phyloP scores from a whole-genome alignment of 2,888 invertebrate genomes.

The Falcaria lacertinaria region DNA sequence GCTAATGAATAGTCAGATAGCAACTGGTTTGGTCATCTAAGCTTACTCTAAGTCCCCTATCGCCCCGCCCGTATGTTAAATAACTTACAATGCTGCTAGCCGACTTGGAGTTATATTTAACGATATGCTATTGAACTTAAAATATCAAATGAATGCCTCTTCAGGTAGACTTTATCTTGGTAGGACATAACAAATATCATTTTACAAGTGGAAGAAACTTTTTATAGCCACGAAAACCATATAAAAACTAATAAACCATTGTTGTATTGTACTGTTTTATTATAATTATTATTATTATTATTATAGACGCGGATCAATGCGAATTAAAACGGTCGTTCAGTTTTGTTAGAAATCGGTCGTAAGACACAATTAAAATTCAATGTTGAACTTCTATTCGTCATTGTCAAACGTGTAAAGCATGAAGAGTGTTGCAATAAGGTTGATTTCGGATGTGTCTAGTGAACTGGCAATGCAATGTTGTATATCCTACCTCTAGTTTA shows the following conservation, averaged over 20 bases:
- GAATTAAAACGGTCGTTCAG: not conserved
- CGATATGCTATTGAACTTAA: too few species aligned
- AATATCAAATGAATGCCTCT: too few species aligned
- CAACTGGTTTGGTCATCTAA: constrained; percentile 12
- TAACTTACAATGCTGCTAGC: constrained; percentile 5
- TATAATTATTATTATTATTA: not conserved
- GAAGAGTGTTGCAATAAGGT: constrained; percentile 3
- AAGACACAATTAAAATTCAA: constrained; percentile 2
- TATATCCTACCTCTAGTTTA: not conserved
- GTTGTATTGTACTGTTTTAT: not conserved
- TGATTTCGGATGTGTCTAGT: constrained; percentile 3
- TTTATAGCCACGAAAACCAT: not conserved
- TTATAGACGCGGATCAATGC: not conserved
- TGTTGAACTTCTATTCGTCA: constrained; percentile 4
- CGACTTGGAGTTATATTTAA: not conserved
- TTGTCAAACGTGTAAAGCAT: constrained; percentile 7
- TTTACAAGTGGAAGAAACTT: not conserved
- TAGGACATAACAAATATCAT: not conserved
- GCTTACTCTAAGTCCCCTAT: constrained; percentile 21
- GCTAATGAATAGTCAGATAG: constrained; percentile 29
- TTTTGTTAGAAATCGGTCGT: constrained; percentile 1
- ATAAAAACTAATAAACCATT: not conserved
- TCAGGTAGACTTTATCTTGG: too few species aligned
- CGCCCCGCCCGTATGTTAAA: constrained; percentile 22
- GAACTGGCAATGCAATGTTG: not conserved